A percentile compares a stretch with the other conserved stretches of the same genome.
phyloP scores from a whole-genome alignment of 2,797 vertebrate species.

The Adrianichthys oophorus region DNA sequence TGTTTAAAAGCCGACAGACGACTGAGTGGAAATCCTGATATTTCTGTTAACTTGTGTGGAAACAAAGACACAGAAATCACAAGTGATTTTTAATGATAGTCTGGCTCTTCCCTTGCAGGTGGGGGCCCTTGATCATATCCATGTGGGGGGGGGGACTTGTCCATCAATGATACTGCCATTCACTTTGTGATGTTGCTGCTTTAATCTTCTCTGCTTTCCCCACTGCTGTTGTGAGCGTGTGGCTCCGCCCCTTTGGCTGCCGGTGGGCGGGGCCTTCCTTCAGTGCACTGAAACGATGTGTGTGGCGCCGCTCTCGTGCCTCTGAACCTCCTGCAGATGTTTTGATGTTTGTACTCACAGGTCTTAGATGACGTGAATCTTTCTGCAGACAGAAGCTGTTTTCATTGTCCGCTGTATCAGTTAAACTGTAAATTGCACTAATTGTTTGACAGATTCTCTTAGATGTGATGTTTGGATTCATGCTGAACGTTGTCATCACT shows the following conservation, averaged over 20 bases:
- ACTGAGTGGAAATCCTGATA: too few relatives aligned
- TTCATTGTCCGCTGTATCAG: slow-evolving; percentile 35
- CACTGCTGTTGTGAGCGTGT: slow-evolving; percentile 34
- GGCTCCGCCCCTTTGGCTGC: not conserved
- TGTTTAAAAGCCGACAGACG: too few relatives aligned
- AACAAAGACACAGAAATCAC: too few relatives aligned
- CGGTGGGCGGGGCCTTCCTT: not conserved
- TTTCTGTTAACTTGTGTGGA: too few relatives aligned
- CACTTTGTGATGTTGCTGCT: slow-evolving; percentile 7
- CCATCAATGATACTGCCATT: slow-evolving; percentile 1
- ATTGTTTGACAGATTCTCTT: slow-evolving; percentile 67
- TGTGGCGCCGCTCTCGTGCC: slow-evolving; percentile 46
- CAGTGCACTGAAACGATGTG: slow-evolving; percentile 38
- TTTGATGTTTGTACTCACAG: slow-evolving; percentile 43
- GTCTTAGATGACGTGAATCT: slow-evolving; percentile 71
- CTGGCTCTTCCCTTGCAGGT: too few relatives aligned
- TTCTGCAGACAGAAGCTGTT: slow-evolving; percentile 70
- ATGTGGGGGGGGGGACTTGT: not conserved
- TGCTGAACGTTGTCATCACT: slow-evolving; percentile 69
- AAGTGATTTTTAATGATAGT: too few relatives aligned
- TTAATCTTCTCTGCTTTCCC: slow-evolving; percentile 30
- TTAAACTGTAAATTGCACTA: slow-evolving; percentile 76
- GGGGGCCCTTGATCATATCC: too few relatives aligned
- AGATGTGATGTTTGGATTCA: slow-evolving; percentile 65
- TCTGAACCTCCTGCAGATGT: slow-evolving; percentile 24